Conservation (phyloP, 2,888 invertebrate genomes). For the Hesperia comma region DNA sequence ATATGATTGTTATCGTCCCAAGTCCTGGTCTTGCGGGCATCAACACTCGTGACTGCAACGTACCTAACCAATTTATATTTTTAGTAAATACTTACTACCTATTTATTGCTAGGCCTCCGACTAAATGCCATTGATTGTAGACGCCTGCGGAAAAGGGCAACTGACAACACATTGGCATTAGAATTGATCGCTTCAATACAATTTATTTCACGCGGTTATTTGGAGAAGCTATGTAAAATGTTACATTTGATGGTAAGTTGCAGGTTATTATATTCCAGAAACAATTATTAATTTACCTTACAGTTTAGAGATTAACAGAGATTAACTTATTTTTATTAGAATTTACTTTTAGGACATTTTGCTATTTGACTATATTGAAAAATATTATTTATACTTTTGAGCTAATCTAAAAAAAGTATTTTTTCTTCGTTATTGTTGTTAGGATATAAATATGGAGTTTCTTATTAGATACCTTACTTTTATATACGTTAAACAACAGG, state of each 20-base stretch:
- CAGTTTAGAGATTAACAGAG: too few relatives aligned
- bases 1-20: conserved; percentile 55
- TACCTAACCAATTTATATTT: conserved; percentile 18
- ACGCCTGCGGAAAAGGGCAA: neutral
- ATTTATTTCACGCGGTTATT: conserved; percentile 1
- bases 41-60: conserved; percentile 39
- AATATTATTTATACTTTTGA: too few relatives aligned
- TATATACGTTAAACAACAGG: too few relatives aligned
- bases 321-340: too few relatives aligned
- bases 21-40: conserved; percentile 38
- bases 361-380: too few relatives aligned
- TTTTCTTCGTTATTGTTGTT: too few relatives aligned
- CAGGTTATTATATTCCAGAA: too few relatives aligned
- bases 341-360: too few relatives aligned
- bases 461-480: too few relatives aligned
- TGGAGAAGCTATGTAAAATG: neutral
- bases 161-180: neutral
- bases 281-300: too few relatives aligned
- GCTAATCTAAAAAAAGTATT: too few relatives aligned
- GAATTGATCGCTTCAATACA: neutral
- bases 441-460: too few relatives aligned
- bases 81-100: conserved; percentile 12
- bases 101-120: conserved; percentile 7
- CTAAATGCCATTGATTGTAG: neutral
- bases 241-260: neutral